Conservation (phyloP, 1,140 invertebrate species). For the Antheraea mylitta region DNA sequence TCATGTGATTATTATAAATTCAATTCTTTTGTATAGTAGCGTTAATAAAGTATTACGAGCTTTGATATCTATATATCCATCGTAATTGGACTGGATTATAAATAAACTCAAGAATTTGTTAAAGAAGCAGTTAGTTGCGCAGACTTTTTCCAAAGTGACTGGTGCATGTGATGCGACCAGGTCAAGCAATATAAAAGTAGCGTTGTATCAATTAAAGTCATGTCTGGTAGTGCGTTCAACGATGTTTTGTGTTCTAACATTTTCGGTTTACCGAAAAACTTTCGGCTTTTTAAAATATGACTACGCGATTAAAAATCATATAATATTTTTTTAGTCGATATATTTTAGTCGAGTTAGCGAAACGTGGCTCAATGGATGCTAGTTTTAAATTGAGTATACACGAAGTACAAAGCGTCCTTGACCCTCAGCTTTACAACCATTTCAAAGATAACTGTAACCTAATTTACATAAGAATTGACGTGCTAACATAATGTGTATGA, state of each 20-base stretch:
- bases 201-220: background rate
- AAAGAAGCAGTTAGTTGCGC: no score
- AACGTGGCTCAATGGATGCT: background rate
- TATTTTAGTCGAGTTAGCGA: no score
- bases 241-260: background rate
- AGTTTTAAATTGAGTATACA: background rate
- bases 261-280: background rate
- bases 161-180: background rate
- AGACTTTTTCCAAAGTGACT: background rate
- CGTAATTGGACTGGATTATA: no score
- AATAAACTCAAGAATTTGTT: no score
- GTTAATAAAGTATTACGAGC: no score
- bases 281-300: background rate
- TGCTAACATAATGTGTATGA: background rate
- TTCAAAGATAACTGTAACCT: slow-evolving; percentile 1
- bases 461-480: slow-evolving; percentile 3
- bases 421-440: background rate
- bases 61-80: no score
- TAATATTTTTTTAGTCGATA: background rate
- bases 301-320: background rate
- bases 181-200: slow-evolving; percentile 1
- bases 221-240: background rate
- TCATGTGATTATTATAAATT: no score
- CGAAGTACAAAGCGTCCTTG: background rate
- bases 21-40: no score